Conservation (phyloP, 2,888 invertebrate species). For the Melieria picta region DNA sequence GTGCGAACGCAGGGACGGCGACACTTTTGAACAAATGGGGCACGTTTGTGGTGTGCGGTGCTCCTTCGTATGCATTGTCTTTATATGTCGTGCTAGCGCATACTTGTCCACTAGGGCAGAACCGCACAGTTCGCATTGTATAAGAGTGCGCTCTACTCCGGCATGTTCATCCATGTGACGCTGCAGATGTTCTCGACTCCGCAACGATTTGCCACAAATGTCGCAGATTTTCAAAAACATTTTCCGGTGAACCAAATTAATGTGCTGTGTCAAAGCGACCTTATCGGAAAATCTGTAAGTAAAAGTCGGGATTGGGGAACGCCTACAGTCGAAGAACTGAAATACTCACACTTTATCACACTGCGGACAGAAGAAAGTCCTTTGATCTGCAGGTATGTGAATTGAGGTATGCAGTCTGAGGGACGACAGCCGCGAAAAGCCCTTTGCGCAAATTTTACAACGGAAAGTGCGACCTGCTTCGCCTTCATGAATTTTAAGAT, state of each 20-base stretch:
- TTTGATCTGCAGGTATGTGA: slow-evolving; percentile 59
- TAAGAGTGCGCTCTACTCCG: slow-evolving; percentile 50
- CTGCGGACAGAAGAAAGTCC: slow-evolving; percentile 52
- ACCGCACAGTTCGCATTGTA: slow-evolving; percentile 60
- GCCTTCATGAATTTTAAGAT: slow-evolving; percentile 54
- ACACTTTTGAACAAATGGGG: slow-evolving; percentile 55
- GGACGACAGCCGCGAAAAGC: slow-evolving; percentile 52
- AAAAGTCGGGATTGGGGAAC: background rate
- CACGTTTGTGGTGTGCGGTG: slow-evolving; percentile 57
- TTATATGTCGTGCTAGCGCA: slow-evolving; percentile 61
- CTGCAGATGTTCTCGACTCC: slow-evolving; percentile 54
- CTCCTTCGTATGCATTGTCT: slow-evolving; percentile 57
- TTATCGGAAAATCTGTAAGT: slow-evolving; percentile 54
- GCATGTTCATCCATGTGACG: slow-evolving; percentile 60
- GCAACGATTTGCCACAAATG: slow-evolving; percentile 60
- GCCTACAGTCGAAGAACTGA: background rate
- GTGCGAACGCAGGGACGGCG: slow-evolving; percentile 56
- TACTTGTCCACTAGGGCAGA: slow-evolving; percentile 55
- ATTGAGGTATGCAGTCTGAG: slow-evolving; percentile 56
- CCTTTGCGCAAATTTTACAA: slow-evolving; percentile 60
- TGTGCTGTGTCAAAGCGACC: slow-evolving; percentile 55
- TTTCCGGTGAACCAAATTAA: slow-evolving; percentile 57
- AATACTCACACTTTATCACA: slow-evolving; percentile 48
- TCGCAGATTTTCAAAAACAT: slow-evolving; percentile 61
- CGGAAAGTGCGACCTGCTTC: slow-evolving; percentile 50